Base-by-base conservation (phyloP, 2,113 vertebrate genomes). In the Marmota monax region DNA sequence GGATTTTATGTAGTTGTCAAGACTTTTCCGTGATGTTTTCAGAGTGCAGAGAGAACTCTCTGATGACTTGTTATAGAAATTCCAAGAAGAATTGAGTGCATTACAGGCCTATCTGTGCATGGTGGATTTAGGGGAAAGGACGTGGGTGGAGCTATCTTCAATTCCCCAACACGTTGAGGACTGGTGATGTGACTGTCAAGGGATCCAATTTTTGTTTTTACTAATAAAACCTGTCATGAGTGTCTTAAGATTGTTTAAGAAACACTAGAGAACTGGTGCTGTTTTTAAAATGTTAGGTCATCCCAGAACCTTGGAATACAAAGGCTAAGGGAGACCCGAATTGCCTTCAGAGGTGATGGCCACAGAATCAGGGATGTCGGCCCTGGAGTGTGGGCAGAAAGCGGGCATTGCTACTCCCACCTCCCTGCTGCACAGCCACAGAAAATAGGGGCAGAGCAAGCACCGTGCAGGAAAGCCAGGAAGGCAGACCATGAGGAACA, bases 401-500 rank as follows among this genome's bases (percentile, higher is more conserved):
- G 56, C 13, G 32, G 10, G 22, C 74, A 48, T 5, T 29, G 22
- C 32, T 0, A 0, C 13, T 32, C 53, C 48, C 7, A 0, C 5
- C 10, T 37, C 5, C 14, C 13, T 9, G 2, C 5, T 53, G 27
- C 6, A 27, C 20, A 23, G 11, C 34, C 5, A 4, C 51, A 37
- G 58, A 37, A 76, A 11, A 69, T 27, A 77, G 29, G 72, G 39
- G 17, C 0, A 0, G 4, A 78, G 88, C 72, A 91, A 92, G 86
- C 84, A 6, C 67, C 92, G 92, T 63, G 42, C 61, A 58, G 97
- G 0, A 37, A 79, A 94, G 93, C 96, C 92, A 96, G 78, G 17
- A 96, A 74, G 27, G 94, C 91, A 85, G 69, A 97, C 95, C 97
- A 94, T 80, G 23, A 90, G 95, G 7, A 58, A 20, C 51, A 53